Evolutionary conservation across 1,140 invertebrate species (phyloP).

Genomic region (Chironomus striatipennis): DNA sequence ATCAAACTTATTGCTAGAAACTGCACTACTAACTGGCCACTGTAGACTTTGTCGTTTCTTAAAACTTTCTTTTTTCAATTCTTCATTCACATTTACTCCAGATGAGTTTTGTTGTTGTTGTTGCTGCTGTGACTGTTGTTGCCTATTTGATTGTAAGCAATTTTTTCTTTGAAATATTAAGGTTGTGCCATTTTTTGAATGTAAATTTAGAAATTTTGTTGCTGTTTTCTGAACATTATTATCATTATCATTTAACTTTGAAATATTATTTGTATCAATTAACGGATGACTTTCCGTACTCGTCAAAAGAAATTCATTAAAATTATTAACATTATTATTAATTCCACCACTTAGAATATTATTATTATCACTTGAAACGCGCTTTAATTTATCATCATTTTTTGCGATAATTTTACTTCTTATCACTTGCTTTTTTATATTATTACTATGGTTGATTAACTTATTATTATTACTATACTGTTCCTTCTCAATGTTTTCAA

Average conservation of each 20-base stretch:
- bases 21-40: neutral
- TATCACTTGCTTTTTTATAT: slow-evolving; percentile 21
- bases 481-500: neutral
- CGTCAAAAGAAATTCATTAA: neutral
- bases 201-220: neutral
- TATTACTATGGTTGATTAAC: neutral
- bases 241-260: neutral
- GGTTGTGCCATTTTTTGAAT: slow-evolving; percentile 16
- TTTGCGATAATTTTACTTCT: neutral
- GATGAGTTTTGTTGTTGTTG: neutral
- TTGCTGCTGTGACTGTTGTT: neutral
- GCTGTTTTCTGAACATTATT: neutral
- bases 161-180: slow-evolving; percentile 18
- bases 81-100: neutral
- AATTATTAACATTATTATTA: neutral
- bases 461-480: slow-evolving; percentile 4
- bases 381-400: slow-evolving; percentile 9
- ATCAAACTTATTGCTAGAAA: neutral
- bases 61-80: slow-evolving; percentile 19
- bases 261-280: neutral
- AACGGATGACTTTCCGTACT: neutral
- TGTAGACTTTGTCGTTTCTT: slow-evolving; percentile 3
- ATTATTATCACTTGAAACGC: neutral
- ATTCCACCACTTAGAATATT: neutral
- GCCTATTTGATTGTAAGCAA: neutral